Evolutionary conservation across 2,888 invertebrate species (phyloP).

Genomic region (Agriopis aurantiaria): DNA sequence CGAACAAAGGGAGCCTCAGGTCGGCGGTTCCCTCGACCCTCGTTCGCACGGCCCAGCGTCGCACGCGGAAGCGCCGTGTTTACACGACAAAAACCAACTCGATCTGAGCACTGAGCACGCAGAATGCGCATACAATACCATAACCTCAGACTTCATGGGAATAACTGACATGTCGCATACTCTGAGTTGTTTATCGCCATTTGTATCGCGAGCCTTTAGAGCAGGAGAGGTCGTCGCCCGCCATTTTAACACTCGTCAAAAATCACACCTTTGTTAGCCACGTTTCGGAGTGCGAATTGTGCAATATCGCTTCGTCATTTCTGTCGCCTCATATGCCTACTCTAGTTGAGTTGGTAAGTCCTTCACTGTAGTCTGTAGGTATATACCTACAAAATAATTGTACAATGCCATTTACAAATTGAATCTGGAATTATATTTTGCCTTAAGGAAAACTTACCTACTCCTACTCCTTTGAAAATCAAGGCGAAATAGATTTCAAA

Average conservation of each 20-base stretch:
- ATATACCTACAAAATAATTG: neutral
- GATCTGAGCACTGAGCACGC: conserved; percentile 65
- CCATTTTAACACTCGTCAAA: conserved; percentile 40
- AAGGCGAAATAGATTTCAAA: conserved; percentile 51
- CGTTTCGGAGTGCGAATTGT: conserved; percentile 36
- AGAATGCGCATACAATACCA: conserved; percentile 62
- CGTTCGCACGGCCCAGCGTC: conserved; percentile 76
- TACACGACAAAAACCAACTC: conserved; percentile 71
- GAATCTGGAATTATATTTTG: conserved; percentile 28
- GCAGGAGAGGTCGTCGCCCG: conserved; percentile 43
- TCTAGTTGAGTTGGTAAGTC: conserved; percentile 17
- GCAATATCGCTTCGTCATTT: conserved; percentile 32
- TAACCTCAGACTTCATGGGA: conserved; percentile 62
- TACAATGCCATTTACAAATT: neutral
- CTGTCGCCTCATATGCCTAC: conserved; percentile 4
- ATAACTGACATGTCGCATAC: conserved; percentile 48
- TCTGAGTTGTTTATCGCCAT: conserved; percentile 42
- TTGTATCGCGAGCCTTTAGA: conserved; percentile 35
- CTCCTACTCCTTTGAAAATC: conserved; percentile 38
- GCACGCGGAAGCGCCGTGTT: conserved; percentile 74
- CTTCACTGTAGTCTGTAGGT: conserved; percentile 16
- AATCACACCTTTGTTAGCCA: conserved; percentile 30
- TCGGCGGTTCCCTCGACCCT: conserved; percentile 75
- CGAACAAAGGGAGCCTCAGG: conserved; percentile 78
- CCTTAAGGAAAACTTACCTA: conserved; percentile 33